Evolutionary conservation across 2,888 invertebrate genomes (phyloP).

Genomic region (Oligia strigilis): DNA sequence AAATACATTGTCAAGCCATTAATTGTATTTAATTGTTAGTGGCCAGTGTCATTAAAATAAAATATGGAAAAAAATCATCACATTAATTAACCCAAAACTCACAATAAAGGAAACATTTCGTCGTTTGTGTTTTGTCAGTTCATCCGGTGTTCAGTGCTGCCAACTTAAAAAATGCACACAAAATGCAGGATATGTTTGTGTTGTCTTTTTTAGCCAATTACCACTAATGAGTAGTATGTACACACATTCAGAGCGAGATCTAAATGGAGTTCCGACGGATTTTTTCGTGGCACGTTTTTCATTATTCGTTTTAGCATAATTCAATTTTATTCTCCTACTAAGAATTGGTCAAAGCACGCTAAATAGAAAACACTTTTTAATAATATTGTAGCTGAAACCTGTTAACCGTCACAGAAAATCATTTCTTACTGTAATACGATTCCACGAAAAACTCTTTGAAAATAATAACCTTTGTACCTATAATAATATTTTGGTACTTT

Average conservation of each 20-base stretch:
- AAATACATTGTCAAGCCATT: not conserved
- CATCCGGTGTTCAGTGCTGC: constrained; percentile 51
- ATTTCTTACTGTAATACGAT: not conserved
- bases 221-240: constrained; percentile 49
- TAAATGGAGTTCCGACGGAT: constrained; percentile 8
- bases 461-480: not conserved
- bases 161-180: constrained; percentile 46
- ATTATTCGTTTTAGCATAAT: constrained; percentile 9
- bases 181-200: constrained; percentile 28
- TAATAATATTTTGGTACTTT: not conserved
- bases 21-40: not conserved
- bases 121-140: constrained; percentile 46
- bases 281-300: constrained; percentile 22
- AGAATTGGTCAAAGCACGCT: not conserved
- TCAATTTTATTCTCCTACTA: not conserved
- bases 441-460: not conserved
- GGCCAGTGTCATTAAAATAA: not conserved
- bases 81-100: constrained; percentile 45
- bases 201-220: constrained; percentile 60
- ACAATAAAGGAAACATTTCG: constrained; percentile 36
- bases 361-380: not conserved
- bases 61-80: not conserved
- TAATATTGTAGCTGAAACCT: not conserved
- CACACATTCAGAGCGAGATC: not conserved
- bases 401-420: not conserved